A percentile compares a stretch with the other conserved stretches of the same genome.
Evolutionary conservation across 2,113 vertebrate species (phyloP).

Genomic region (Petaurus breviceps): DNA sequence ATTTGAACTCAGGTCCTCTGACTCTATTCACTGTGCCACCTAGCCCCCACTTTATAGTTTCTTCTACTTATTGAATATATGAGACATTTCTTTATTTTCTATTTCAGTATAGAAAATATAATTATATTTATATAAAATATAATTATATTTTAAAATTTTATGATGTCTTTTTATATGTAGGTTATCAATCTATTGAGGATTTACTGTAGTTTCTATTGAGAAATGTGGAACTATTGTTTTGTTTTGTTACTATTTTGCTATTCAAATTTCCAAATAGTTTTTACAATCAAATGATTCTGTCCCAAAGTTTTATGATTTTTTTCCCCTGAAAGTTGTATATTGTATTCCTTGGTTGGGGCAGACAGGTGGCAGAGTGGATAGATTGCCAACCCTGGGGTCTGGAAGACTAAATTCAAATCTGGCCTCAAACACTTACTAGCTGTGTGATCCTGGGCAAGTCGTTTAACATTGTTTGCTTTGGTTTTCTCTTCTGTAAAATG

Average conservation of each 20-base stretch:
- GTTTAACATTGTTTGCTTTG: too few species aligned
- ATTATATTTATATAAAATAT: background rate
- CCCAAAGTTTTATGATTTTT: background rate
- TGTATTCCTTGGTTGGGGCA: background rate
- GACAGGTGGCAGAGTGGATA: too few species aligned
- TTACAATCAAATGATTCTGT: background rate
- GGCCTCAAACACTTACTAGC: too few species aligned
- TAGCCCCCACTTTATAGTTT: too few species aligned
- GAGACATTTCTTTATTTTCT: background rate
- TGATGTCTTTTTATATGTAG: background rate
- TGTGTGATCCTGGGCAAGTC: too few species aligned
- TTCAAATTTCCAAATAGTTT: background rate
- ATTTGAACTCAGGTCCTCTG: too few species aligned
- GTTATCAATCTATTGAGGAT: background rate
- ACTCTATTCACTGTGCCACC: too few species aligned
- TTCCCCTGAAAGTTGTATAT: background rate
- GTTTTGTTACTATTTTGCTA: too few species aligned
- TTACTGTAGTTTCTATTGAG: background rate
- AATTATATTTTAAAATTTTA: background rate
- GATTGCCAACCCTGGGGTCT: too few species aligned
- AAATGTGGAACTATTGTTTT: background rate
- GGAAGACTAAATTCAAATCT: too few species aligned
- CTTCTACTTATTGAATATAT: too few species aligned
- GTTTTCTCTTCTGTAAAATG: too few species aligned
- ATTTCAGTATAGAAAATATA: background rate